Evolutionary conservation across 1,140 invertebrate species (phyloP), one percentile per base, ranked within the genome.

Genomic region (Ceratoteleas bidentatus): DNA sequence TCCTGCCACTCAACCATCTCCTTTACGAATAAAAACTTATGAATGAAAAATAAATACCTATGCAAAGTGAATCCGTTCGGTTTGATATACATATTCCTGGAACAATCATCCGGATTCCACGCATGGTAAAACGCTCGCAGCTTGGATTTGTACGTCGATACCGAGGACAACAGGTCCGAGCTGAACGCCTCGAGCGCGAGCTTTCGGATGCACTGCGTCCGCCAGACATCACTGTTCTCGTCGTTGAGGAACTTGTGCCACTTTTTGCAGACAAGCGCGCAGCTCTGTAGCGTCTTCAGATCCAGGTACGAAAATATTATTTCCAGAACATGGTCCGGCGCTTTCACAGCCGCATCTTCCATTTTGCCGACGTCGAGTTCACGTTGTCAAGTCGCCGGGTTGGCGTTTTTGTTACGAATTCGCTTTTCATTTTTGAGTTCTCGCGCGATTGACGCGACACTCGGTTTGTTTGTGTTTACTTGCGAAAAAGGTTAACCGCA

Each of bases 31-130:
- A n/a, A n/a, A n/a, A n/a, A n/a, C n/a, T n/a, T n/a, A n/a, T n/a
- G n/a, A 36, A 9, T 6, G 34, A 36, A 4, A 36, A 4, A 36
- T 36, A 6, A 9, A 52, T 45, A 91, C 92, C 97, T 94, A 92
- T 99, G 98, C 81, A 99, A 92, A 6, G 98, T 99, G 89, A 99
- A 99, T 58, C 97, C 98, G 93, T 99, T 99, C 15, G 97, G 94
- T 93, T 99, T 99, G 58, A 99, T 96, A 89, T 98, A 99, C 89
- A 99, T 96, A 92, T 99, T 99, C 87, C 97, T 94, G 15, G 98
- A 99, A 89, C 97, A 99, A 89, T 99, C 98, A 89, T 97, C 96
- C 0, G 98, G 97, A 92, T 98, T 99, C 98, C 98, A 99, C 0
- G 98, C 96, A 92, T 99, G 97, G 90, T 96, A 96, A 91, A 96